Percentiles rank a stretch among this genome's conserved stretches.
Conservation (phyloP, 1,140 invertebrate genomes). For the Pseudobourletiella spinata region DNA sequence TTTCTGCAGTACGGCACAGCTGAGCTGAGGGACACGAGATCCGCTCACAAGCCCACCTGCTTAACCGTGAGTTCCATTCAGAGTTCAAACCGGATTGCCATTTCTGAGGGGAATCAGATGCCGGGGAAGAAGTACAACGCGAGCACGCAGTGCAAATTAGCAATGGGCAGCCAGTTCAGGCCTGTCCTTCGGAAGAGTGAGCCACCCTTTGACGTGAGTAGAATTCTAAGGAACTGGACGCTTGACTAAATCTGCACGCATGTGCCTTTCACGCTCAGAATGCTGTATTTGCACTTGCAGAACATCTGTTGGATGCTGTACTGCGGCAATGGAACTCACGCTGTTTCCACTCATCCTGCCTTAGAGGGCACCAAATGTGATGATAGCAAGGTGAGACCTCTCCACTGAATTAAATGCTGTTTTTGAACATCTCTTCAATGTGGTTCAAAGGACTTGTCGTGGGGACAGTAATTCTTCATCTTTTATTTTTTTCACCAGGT, state of each 20-base stretch:
- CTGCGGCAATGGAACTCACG: conserved; percentile 31
- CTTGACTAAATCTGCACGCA: too few relatives aligned
- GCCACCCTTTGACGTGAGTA: conserved; percentile 29
- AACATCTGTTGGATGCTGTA: conserved; percentile 32
- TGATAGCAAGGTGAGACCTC: conserved; percentile 15
- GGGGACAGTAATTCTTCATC: too few relatives aligned
- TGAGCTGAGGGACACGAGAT: conserved; percentile 10
- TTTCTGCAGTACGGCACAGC: conserved; percentile 37
- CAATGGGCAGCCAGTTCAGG: conserved; percentile 18
- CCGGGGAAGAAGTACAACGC: conserved; percentile 34
- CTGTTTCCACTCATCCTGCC: conserved; percentile 27
- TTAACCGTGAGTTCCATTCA: conserved; percentile 11
- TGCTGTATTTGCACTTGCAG: too few relatives aligned
- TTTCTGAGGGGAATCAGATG: conserved; percentile 6
- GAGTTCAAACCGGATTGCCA: conserved; percentile 9
- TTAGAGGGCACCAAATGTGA: conserved; percentile 30
- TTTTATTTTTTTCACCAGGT: too few relatives aligned
- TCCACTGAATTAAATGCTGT: background rate
- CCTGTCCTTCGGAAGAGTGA: conserved; percentile 17
- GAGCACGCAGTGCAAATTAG: conserved; percentile 20
- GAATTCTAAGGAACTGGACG: too few relatives aligned
- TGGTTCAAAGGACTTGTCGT: too few relatives aligned
- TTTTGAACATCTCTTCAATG: background rate
- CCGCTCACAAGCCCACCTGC: conserved; percentile 17
- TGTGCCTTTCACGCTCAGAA: too few relatives aligned